A percentile compares a stretch with the other conserved stretches of the same genome.
Evolutionary conservation across 2,888 invertebrate species (phyloP).

Genomic region (Orchesellides sinensis): DNA sequence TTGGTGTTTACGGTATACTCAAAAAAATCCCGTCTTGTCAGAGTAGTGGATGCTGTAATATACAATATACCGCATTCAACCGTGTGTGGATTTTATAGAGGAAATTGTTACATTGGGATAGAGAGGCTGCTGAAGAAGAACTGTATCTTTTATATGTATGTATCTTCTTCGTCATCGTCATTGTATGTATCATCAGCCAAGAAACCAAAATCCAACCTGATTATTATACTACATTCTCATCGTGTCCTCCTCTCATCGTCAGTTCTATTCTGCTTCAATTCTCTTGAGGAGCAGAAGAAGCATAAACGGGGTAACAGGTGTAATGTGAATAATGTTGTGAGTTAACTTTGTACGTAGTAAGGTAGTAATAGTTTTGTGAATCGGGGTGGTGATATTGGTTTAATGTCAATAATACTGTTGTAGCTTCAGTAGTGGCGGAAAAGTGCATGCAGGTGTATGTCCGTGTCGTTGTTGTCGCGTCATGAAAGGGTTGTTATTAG

Average conservation of each 20-base stretch:
- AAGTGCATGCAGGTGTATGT: neutral
- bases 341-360: too few relatives aligned
- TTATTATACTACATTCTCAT: neutral
- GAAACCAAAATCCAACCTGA: neutral
- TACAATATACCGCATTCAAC: neutral
- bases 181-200: neutral
- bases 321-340: too few relatives aligned
- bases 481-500: too few relatives aligned
- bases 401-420: neutral
- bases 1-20: neutral
- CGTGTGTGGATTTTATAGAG: neutral
- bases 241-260: conserved; percentile 16
- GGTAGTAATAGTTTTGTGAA: neutral
- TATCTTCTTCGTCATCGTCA: neutral
- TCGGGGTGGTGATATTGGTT: too few relatives aligned
- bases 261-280: conserved; percentile 9
- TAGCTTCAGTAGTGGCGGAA: neutral
- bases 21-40: neutral
- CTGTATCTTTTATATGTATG: neutral
- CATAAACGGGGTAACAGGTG: too few relatives aligned
- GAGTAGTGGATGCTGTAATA: too few relatives aligned
- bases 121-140: neutral
- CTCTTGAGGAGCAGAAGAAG: neutral
- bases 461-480: too few relatives aligned
- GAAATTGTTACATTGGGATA: neutral